Conservation (phyloP, 2,113 vertebrate genomes). For the Rhadina sibilatrix region DNA sequence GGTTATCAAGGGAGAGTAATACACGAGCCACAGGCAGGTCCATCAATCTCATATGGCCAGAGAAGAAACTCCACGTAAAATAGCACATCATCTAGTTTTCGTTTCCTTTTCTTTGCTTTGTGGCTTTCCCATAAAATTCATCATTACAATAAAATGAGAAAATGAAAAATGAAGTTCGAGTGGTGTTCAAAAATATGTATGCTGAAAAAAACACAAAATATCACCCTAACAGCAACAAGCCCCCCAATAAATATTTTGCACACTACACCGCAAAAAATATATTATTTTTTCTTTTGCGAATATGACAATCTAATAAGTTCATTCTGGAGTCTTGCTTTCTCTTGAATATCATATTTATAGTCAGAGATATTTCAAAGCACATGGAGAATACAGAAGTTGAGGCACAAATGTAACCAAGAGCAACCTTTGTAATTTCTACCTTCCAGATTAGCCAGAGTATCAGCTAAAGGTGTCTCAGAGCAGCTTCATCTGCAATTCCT, state of each 20-base stretch:
- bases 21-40: not conserved
- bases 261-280: not conserved
- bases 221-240: not conserved
- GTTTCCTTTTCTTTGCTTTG: not conserved
- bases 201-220: not conserved
- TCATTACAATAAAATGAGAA: not conserved
- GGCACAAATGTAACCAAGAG: accelerated
- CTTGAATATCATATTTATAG: not conserved
- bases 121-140: not conserved
- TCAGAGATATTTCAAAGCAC: not conserved
- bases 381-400: not conserved
- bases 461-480: not conserved
- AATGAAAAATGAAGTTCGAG: not conserved
- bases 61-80: not conserved
- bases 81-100: not conserved
- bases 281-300: not conserved
- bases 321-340: not conserved
- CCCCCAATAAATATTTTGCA: not conserved
- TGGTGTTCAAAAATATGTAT: not conserved
- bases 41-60: conserved; percentile 40
- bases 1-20: conserved; percentile 22
- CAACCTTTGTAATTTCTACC: not conserved
- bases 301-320: not conserved
- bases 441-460: not conserved
- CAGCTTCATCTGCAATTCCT: not conserved